Evolutionary conservation across 2,888 invertebrate genomes (phyloP), one percentile per base, ranked within the genome.

Genomic region (Thereva unica): DNA sequence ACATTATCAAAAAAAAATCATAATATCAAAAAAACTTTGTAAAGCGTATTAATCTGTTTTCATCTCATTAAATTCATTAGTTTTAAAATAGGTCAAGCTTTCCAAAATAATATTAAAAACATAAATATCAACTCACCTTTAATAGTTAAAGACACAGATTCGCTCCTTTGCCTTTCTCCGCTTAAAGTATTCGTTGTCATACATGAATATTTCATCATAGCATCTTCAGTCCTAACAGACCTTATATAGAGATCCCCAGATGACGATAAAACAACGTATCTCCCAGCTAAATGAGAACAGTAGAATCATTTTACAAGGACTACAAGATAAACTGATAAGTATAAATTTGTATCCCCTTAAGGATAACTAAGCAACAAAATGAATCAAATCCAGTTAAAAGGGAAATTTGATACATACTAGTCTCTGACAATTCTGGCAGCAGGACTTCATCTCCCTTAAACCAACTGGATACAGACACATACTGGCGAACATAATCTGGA

Each of bases 151-250:
- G 86, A 84, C 5, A 88, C 86, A 0, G 90, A 85, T 49, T 89
- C 85, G 74, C 91, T 92, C 72, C 91, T 85, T 71, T 89, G 85
- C 56, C 91, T 84, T 75, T 92, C 92, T 0, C 91, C 91, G 0
- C 92, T 94, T 41, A 94, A 83, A 0, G 89, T 85, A 78, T 94
- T 93, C 12, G 90, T 86, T n/a, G 93, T 91, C 64, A 91, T 85
- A 78, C 95, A 95, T 37, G 90, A 88, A 78, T 90, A 94, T 72
- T 87, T 87, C 0, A 89, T 87, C 71, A 87, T 83, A 4, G 89
- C 86, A 79, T 94, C 94, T 73, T 90, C 89, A 1, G 84, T 78
- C 40, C 87, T 85, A 49, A 89, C 88, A 9, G 89, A 85, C 45
- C 92, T 86, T 65, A 94, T 86, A 73, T 92, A 88, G 64, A 94